A percentile compares a stretch with the other conserved stretches of the same genome.
Evolutionary conservation across 2,113 vertebrate species (phyloP).

Genomic region (Marcusenius ussheri): DNA sequence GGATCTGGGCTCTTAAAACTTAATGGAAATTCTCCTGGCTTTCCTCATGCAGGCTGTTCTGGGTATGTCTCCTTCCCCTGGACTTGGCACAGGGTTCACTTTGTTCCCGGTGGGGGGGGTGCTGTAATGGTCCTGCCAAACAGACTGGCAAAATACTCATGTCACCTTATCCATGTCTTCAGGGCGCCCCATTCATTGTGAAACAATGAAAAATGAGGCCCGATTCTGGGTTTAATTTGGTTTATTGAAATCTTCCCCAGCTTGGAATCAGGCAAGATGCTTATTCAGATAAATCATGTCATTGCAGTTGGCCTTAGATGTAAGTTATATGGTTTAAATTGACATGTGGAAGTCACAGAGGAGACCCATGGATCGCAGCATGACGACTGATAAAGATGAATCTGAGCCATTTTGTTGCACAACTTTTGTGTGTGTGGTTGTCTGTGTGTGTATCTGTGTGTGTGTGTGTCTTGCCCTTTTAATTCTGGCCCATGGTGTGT

Average conservation of each 20-base stretch:
- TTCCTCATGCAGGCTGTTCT: background rate
- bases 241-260: background rate
- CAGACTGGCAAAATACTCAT: background rate
- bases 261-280: background rate
- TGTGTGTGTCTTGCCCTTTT: background rate
- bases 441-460: background rate
- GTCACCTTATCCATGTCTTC: background rate
- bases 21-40: background rate
- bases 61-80: background rate
- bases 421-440: background rate
- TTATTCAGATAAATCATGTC: background rate
- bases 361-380: background rate
- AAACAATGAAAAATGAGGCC: background rate
- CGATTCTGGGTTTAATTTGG: background rate
- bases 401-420: background rate
- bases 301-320: background rate
- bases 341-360: background rate
- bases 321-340: slow-evolving; percentile 17
- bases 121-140: background rate
- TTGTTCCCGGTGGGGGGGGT: background rate
- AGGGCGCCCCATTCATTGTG: background rate
- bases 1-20: background rate
- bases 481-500: background rate
- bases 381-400: background rate
- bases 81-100: background rate